These are phyloP conservation scores for Diabrotica undecimpunctata DNA, from an alignment of 1,140 invertebrate genomes.

Conservation along the genomic window DNA sequence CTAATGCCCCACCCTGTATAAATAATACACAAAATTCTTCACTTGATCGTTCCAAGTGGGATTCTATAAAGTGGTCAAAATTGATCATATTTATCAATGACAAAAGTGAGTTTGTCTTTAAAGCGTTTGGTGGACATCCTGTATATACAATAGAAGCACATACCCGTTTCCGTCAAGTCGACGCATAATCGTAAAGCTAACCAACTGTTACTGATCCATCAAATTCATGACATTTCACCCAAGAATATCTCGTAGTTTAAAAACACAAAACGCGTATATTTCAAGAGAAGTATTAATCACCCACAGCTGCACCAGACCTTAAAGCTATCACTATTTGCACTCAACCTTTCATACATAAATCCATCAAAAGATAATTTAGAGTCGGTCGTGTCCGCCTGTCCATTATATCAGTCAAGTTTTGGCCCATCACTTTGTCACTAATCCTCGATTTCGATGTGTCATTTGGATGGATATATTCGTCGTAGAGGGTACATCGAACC, in stretches of 20 bases:
- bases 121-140: too few species aligned
- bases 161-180: not conserved
- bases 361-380: conserved; percentile 24
- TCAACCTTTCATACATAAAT: conserved; percentile 23
- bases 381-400: conserved; percentile 12
- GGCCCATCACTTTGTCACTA: conserved; percentile 20
- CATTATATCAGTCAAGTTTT: conserved; percentile 24
- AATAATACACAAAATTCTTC: too few species aligned
- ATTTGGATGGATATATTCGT: conserved; percentile 6
- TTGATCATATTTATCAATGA: too few species aligned
- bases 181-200: not conserved
- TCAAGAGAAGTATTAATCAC: conserved; percentile 21
- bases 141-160: not conserved
- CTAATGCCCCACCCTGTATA: too few species aligned
- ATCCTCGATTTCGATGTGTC: conserved; percentile 16
- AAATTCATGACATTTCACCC: conserved; percentile 10
- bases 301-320: conserved; percentile 19
- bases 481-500: conserved; percentile 1
- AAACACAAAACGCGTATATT: conserved; percentile 14
- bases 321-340: conserved; percentile 22
- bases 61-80: too few species aligned
- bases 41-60: too few species aligned
- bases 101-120: too few species aligned
- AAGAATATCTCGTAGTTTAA: conserved; percentile 4
- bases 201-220: conserved; percentile 18